Evolutionary conservation across 2,888 invertebrate species (phyloP).

Genomic region (Metellina segmentata): DNA sequence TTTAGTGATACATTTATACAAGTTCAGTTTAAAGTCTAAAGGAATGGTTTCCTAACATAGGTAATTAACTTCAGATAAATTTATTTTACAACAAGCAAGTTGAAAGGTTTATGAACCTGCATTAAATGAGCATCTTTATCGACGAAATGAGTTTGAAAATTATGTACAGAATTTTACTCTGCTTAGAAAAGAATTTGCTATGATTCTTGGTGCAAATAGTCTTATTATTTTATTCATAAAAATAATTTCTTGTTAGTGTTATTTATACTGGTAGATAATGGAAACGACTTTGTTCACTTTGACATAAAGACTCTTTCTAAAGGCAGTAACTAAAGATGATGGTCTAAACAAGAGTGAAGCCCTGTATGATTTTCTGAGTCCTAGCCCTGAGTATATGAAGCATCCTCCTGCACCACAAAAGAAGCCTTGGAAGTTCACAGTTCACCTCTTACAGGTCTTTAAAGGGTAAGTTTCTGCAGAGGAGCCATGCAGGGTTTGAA

Average conservation of each 20-base stretch:
- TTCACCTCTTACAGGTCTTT: constrained; percentile 87
- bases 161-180: no score
- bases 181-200: no score
- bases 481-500: no score
- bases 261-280: not conserved
- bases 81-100: no score
- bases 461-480: constrained; percentile 85
- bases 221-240: not conserved
- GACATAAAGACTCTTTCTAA: constrained; percentile 61
- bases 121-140: no score
- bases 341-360: constrained; percentile 93
- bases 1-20: no score
- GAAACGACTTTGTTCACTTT: not conserved
- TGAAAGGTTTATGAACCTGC: no score
- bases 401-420: constrained; percentile 87
- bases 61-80: no score
- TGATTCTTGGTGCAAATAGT: no score
- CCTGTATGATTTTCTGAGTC: constrained; percentile 94
- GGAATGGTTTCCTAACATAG: no score
- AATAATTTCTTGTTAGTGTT: not conserved
- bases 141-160: no score
- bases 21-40: no score
- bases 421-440: constrained; percentile 90
- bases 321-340: constrained; percentile 94
- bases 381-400: constrained; percentile 93